phyloP scores from a whole-genome alignment of 2,797 vertebrate genomes.

The Lophura swinhoii region DNA sequence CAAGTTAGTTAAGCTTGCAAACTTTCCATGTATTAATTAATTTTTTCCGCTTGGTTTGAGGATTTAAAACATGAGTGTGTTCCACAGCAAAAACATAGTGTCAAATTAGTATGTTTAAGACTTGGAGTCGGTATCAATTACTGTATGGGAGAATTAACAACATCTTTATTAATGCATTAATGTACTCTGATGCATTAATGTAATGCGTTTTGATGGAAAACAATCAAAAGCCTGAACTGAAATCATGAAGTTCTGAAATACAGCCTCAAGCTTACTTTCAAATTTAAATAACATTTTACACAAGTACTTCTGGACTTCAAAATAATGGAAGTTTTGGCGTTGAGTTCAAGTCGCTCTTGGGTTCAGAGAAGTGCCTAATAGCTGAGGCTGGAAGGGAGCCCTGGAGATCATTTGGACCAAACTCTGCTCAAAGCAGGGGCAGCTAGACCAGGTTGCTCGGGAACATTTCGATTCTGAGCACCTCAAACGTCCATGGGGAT shows the following conservation, averaged over 20 bases:
- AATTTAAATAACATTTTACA: constrained; percentile 16
- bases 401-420: not conserved
- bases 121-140: constrained; percentile 55
- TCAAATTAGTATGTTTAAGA: constrained; percentile 60
- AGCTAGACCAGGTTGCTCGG: not conserved
- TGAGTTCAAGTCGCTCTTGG: not conserved
- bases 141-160: constrained; percentile 17
- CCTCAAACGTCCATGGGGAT: rapidly evolving
- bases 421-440: not conserved
- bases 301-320: not conserved
- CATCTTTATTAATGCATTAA: constrained; percentile 56
- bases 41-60: constrained; percentile 59
- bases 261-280: constrained; percentile 26
- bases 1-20: constrained; percentile 13
- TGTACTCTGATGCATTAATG: constrained; percentile 10
- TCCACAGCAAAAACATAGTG: constrained; percentile 25
- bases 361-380: not conserved
- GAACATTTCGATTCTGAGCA: rapidly evolving
- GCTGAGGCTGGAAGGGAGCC: not conserved
- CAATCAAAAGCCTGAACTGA: constrained; percentile 22
- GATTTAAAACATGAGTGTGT: constrained; percentile 36
- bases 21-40: constrained; percentile 31
- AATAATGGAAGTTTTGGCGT: not conserved
- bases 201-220: constrained; percentile 43
- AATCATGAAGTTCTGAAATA: not conserved